Base-by-base conservation (phyloP, 2,888 invertebrate species). In the Stenolophus ochropezus region DNA sequence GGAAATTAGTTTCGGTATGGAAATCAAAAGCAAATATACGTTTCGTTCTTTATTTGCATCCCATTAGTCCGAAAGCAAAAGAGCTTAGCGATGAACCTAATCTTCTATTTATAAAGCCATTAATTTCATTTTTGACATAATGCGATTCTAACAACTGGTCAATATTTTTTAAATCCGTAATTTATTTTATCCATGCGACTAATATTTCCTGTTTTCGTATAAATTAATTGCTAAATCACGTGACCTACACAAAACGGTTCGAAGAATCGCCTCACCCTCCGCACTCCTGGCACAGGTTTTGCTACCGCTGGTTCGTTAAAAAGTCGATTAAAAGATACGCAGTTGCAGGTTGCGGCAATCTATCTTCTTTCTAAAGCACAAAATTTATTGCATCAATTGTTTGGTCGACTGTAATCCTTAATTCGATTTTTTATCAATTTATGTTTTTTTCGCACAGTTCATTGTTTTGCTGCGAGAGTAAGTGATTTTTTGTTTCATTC, bases 201-300 rank as follows among this genome's bases (percentile, higher is more conserved):
- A 76, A 76, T 76, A 76, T 76, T 56, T 76, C 56, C 76, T 76
- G 53, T 42, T 56, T 61, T 61, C 8, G 20, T 58, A 23, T 21
- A 47, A 77, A 77, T 77, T 58, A 77, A 77, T 77, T 77, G 61
- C 77, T 18, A 61, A 77, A 61, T 77, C 77, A 77, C 77, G 77
- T 77, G 77, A 77, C 77, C 61, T 27, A 61, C 42, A 42, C 33
- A 47, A 77, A 58, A 77, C 23, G 61, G 1, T 61, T 61, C 61
- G 23, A 61, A 61, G 23, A 74, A 74, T 49, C 74, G 21, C 51
- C 51, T 51, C 14, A 16, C 47, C 51, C 61, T 0, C 25, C 23
- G 11, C 14, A 25, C 25, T 14, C 25, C 58, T n/a, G 2, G 25
- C 25, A 11, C 61, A 14, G 8, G 61, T 21, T 61, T 61, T 23